Evolutionary conservation across 2,113 vertebrate species (phyloP), one percentile per base, ranked within the genome.

Genomic region (Phocoena sinus): DNA sequence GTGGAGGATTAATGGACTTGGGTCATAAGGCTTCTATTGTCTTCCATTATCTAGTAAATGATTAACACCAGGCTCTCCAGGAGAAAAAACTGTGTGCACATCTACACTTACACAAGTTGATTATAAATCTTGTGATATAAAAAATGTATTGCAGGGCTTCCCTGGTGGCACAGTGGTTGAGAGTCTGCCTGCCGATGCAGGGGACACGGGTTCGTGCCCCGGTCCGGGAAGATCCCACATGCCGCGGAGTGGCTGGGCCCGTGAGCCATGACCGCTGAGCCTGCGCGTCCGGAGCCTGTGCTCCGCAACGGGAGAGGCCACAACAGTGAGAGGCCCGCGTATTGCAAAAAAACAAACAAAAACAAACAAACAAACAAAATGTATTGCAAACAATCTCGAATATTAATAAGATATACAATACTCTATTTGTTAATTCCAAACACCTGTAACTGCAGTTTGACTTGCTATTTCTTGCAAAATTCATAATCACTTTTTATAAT

Each of bases 41-140:
- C n/a, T 87, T 86, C 31, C 38, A n/a, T 80, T 96, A 92, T 70
- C 70, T 84, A 94, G 80, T 84, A 94, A 95, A 96, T 65, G 67
- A 94, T 87, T 87, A 94, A 92, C 33, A 87, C 9, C 8, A 31
- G 62, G n/a, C 20, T 89, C 63, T 88, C 68, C 17, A 11, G 26
- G 56, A 82, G n/a, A 12, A 82, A 94, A 91, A 60, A 44, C 53
- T 60, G 25, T 76, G 26, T 83, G 38, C 10, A 80, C 25, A 56
- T 58, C 47, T 36, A 63, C 6, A 90, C 62, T 67, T 62, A 83
- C 1, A 56, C 21, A 94, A 88, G 12, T 76, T 83, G 60, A 85
- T 31, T 79, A 8, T 84, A 92, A 53, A 31, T 63, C 95, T 60
- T 89, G 63, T 91, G 60, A 82, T 81, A 77, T 44, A 41, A 84